Evolutionary conservation across 2,888 invertebrate species (phyloP), one percentile per base, ranked within the genome.

Genomic region (Eupithecia subumbrata): DNA sequence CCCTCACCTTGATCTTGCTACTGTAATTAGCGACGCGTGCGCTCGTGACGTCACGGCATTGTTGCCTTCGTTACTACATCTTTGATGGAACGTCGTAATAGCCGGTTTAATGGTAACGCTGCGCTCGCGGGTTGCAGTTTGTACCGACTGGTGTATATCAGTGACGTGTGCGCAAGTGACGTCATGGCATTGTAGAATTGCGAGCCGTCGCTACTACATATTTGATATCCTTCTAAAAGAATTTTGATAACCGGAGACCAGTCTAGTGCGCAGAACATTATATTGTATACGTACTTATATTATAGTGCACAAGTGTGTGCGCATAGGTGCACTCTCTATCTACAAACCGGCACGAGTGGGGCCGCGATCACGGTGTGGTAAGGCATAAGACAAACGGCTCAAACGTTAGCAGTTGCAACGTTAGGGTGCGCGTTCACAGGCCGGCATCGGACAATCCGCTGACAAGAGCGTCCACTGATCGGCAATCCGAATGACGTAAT

Each of bases 1-100:
- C 74, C 48, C 72, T 75, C 83, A 87, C 92, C 93, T 92, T 93
- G 92, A 93, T 92, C 92, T 92, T 93, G 91, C 86, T 84, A 85
- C 85, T 79, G 88, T 88, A 88, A 89, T 90, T 87, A 90, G 86
- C 85, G 73, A 79, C 82, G 84, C 78, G 81, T 86, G 88, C 87
- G 90, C 86, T 84, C 73, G 77, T 88, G 87, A 88, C 90, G 90
- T 90, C 89, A 88, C 83, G 73, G 86, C 83, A 88, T 88, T 87
- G 88, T 88, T 84, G 78, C 78, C 76, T 69, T 22, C 11, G 72
- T 72, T 69, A 75, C 72, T 72, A 63, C 14, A 69, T 76, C 76
- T 69, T 69, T 73, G 75, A 76, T 76, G 60, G 76, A 72, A 66
- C 72, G 12, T 63, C 22, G 64, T 34, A 64, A 30, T 30, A 64